These are phyloP conservation scores for Andinoacara biseriatus DNA, from an alignment of 2,113 vertebrate species.

Conservation along the genomic window DNA sequence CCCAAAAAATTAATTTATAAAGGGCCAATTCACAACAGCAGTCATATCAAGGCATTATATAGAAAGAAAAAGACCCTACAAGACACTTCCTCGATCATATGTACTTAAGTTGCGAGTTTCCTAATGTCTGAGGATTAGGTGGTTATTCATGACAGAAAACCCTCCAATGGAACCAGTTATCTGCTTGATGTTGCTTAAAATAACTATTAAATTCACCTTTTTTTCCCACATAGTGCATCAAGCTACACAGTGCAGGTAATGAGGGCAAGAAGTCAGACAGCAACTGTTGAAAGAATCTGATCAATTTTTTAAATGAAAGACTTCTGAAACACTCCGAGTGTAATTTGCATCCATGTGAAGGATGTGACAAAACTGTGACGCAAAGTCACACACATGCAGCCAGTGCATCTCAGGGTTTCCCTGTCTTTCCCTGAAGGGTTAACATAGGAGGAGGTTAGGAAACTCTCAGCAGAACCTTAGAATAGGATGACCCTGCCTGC, in stretches of 20 bases:
- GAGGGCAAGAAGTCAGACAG: neutral
- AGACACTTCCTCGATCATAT: neutral
- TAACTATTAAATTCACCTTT: neutral
- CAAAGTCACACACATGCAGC: too few species aligned
- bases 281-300: neutral
- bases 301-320: neutral
- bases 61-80: neutral
- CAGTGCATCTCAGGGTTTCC: too few species aligned
- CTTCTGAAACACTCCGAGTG: too few species aligned
- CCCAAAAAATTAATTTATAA: neutral
- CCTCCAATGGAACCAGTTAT: neutral
- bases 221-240: neutral
- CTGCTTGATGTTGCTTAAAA: neutral
- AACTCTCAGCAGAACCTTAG: too few species aligned
- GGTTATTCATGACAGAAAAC: neutral
- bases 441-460: too few species aligned
- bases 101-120: neutral
- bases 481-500: too few species aligned
- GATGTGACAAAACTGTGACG: too few species aligned
- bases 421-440: too few species aligned
- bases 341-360: too few species aligned
- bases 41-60: rapidly evolving
- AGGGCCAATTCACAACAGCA: neutral
- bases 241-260: neutral
- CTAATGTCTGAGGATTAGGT: neutral